Evolutionary conservation across 2,888 invertebrate genomes (phyloP).

Genomic region (Ophioninae sp.): DNA sequence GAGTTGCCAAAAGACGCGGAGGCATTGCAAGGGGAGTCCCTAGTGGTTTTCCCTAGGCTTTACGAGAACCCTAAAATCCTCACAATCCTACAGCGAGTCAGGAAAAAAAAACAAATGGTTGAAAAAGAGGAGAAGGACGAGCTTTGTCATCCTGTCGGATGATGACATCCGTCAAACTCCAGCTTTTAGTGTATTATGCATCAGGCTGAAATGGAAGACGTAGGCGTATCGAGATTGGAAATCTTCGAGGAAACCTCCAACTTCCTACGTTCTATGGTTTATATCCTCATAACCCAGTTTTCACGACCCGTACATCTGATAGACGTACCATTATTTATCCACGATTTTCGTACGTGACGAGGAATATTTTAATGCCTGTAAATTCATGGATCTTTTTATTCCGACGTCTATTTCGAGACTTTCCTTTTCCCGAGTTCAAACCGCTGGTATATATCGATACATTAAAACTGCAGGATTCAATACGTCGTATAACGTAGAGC

Average conservation of each 20-base stretch:
- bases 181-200: conserved; percentile 44
- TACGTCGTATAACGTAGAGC: no score
- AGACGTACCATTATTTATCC: conserved; percentile 24
- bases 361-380: conserved; percentile 25
- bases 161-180: conserved; percentile 54
- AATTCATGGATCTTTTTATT: conserved; percentile 13
- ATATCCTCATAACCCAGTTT: conserved; percentile 16
- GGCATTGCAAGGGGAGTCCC: conserved; percentile 45
- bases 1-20: conserved; percentile 37
- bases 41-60: conserved; percentile 47
- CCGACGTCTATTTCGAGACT: conserved; percentile 5
- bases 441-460: not conserved
- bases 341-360: conserved; percentile 28
- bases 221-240: conserved; percentile 42
- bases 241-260: conserved; percentile 26
- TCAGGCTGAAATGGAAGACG: conserved; percentile 28
- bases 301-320: conserved; percentile 10
- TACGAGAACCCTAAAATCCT: conserved; percentile 56
- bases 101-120: not conserved
- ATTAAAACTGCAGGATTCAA: not conserved
- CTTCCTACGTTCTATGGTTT: not conserved
- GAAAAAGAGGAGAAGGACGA: conserved; percentile 9
- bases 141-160: conserved; percentile 42
- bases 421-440: not conserved
- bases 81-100: conserved; percentile 24